A percentile compares a stretch with the other conserved stretches of the same genome.
Conservation (phyloP, 2,888 invertebrate genomes). For the Fragum fragum region DNA sequence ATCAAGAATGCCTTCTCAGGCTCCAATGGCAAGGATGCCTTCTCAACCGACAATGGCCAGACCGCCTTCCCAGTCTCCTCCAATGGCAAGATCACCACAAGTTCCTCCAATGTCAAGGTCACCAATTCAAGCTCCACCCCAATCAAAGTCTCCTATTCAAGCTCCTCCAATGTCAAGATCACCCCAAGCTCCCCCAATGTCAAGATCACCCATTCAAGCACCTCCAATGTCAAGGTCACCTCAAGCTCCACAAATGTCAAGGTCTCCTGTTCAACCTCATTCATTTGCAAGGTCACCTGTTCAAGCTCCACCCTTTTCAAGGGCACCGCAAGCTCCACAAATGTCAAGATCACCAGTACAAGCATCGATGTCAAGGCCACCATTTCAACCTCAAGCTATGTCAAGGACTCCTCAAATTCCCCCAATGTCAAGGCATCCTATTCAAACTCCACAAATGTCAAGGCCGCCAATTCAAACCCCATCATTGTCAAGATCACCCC, state of each 20-base stretch:
- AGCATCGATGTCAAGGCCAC: neutral
- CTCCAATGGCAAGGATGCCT: too few relatives aligned
- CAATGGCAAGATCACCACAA: neutral
- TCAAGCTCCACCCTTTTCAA: neutral
- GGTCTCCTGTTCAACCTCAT: neutral
- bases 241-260: neutral
- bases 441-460: neutral
- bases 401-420: neutral
- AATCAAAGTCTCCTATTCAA: neutral
- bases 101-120: neutral
- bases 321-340: neutral
- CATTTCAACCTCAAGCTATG: neutral
- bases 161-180: neutral
- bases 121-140: neutral
- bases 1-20: too few relatives aligned
- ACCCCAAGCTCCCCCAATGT: too few relatives aligned
- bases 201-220: neutral
- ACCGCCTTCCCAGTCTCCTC: neutral
- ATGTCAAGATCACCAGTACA: neutral
- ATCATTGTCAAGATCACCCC: neutral
- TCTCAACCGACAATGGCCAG: too few relatives aligned
- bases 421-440: neutral
- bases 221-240: neutral
- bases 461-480: neutral
- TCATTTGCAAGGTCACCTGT: neutral